Evolutionary conservation across 2,113 vertebrate genomes (phyloP).

Genomic region (Budorcas taxicolor): DNA sequence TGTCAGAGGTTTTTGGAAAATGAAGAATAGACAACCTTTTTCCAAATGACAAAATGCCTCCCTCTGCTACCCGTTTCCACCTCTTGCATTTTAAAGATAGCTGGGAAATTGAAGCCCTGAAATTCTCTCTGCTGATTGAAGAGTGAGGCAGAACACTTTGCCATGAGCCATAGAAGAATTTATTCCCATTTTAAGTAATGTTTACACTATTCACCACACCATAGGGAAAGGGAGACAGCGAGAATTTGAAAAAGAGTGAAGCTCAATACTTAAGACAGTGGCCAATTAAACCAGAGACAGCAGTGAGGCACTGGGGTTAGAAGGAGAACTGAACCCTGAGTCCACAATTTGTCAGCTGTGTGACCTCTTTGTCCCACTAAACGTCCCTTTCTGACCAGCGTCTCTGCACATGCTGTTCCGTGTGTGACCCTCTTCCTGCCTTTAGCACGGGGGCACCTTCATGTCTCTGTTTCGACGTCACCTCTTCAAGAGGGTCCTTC

Average conservation of each 20-base stretch:
- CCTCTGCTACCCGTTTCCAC: background rate
- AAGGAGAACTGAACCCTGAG: background rate
- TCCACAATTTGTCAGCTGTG: background rate
- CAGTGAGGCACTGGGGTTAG: background rate
- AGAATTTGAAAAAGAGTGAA: background rate
- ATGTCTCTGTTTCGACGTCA: background rate
- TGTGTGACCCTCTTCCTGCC: rapidly evolving
- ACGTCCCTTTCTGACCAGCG: background rate
- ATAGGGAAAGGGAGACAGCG: background rate
- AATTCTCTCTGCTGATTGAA: conserved; percentile 60
- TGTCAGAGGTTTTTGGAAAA: conserved; percentile 45
- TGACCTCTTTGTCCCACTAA: background rate
- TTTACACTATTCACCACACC: conserved; percentile 41
- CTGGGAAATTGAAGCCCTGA: conserved; percentile 22
- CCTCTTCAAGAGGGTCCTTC: background rate
- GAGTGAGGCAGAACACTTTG: conserved; percentile 37
- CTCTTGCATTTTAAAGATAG: conserved; percentile 52
- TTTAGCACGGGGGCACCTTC: background rate
- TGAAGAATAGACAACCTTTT: conserved; percentile 66
- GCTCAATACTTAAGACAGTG: background rate
- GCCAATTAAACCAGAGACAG: background rate
- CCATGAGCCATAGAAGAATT: conserved; percentile 59
- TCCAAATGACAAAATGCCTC: conserved; percentile 54
- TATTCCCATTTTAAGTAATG: conserved; percentile 83
- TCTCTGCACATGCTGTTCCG: background rate